Conservation (phyloP, 2,113 vertebrate genomes). For the Neodon shergylaensis region DNA sequence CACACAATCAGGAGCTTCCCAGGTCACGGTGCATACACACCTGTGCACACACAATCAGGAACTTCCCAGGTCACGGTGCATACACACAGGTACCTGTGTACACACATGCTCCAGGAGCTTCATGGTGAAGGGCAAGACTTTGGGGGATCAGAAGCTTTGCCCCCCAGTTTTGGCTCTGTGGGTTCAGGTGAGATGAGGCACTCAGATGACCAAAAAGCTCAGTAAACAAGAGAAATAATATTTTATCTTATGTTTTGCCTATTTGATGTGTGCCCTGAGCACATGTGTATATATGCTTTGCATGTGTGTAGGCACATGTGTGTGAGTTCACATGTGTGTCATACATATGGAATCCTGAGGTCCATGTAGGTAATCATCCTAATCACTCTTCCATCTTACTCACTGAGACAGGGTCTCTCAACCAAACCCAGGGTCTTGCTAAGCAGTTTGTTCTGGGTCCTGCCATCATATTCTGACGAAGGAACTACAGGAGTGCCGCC, state of each 20-base stretch:
- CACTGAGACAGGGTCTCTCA: neutral
- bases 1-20: neutral
- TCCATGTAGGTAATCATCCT: neutral
- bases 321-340: neutral
- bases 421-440: neutral
- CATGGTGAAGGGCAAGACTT: neutral
- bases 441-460: neutral
- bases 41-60: neutral
- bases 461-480: neutral
- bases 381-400: neutral
- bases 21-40: neutral
- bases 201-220: neutral
- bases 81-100: neutral
- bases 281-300: too few relatives aligned
- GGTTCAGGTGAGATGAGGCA: neutral
- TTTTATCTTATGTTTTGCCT: neutral
- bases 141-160: neutral
- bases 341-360: neutral
- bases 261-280: neutral
- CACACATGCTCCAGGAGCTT: rapidly evolving
- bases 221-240: neutral
- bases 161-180: neutral
- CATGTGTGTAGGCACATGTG: neutral
- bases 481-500: too few relatives aligned
- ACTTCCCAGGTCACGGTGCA: neutral